phyloP scores from a whole-genome alignment of 1,140 invertebrate species.

The Zaprionus kolodkinae region DNA sequence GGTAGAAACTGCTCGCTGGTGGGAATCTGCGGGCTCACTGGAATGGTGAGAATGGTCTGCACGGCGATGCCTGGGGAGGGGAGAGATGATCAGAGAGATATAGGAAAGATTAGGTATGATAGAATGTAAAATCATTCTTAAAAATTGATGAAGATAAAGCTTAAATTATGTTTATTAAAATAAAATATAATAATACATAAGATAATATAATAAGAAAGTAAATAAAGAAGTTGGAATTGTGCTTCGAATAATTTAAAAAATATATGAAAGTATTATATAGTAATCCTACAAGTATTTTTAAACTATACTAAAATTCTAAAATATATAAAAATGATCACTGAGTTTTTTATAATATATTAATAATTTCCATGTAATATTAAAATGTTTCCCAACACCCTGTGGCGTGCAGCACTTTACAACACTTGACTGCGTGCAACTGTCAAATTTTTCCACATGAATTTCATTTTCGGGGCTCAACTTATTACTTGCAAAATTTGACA shows the following conservation, averaged over 20 bases:
- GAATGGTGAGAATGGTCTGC: constrained; percentile 97
- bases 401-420: not conserved
- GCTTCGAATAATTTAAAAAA: too few species aligned
- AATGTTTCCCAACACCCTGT: not conserved
- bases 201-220: too few species aligned
- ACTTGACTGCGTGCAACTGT: constrained; percentile 3
- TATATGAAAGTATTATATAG: too few species aligned
- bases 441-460: not conserved
- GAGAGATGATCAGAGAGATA: not conserved
- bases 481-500: not conserved
- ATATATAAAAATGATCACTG: too few species aligned
- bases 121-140: too few species aligned
- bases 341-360: too few species aligned
- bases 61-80: constrained; percentile 91
- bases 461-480: not conserved
- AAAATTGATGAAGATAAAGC: too few species aligned
- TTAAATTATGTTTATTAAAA: too few species aligned
- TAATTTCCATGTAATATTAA: not conserved
- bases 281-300: too few species aligned
- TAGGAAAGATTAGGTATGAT: not conserved
- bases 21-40: constrained; percentile 93
- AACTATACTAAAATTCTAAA: too few species aligned
- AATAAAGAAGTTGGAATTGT: too few species aligned
- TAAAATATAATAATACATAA: too few species aligned
- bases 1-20: constrained; percentile 85